Base-by-base conservation (phyloP, 2,113 vertebrate genomes). In the Cricetomys ansorgei region DNA sequence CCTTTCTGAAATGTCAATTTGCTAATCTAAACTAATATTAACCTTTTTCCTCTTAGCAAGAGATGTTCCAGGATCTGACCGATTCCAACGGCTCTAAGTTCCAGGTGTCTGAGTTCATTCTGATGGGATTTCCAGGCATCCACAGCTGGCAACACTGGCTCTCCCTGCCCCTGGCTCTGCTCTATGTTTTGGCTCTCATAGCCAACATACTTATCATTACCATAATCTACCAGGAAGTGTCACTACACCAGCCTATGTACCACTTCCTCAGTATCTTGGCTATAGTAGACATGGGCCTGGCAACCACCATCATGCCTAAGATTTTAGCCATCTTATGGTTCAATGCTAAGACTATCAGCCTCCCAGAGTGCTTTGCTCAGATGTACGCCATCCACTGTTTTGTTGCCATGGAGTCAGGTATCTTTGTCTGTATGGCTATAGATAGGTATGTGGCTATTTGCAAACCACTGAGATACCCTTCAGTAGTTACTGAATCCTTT, bases 61-160 rank as follows among this genome's bases (percentile, higher is more conserved):
- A 1, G 4, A 95, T 97, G 92, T 72, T 73, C 34, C 92, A 90
- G 21, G 12, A 83, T 59, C 50, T 59, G 15, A 64, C 50, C 45
- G 45, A 13, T 12, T 75, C 43, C 45, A 97, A 92, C 48, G 89
- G 48, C 59, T 95, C 96, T 12, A 48, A 34, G 10, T 65, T 95
- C 15, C 93, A 95, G 59, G 64, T 96, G 5, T 59, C 91, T 59
- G 96, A 94, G 29, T 97, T 96, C n/a, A 81, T 97, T 43, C 86
- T 97, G 29, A 8, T 95, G 97, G 93, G 96, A n/a, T 96, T 97
- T n/a, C 96, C 95, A 29, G 93, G 96, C 17, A 95, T 96, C 76
- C 94, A 96, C 43, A 88, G 70, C 23, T 97, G 96, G 96, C 96
- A 97, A 7, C 89, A 97, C 83, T 97, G 97, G 97, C 94, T 98